phyloP scores from a whole-genome alignment of 2,888 invertebrate genomes.

The Autographa gamma region DNA sequence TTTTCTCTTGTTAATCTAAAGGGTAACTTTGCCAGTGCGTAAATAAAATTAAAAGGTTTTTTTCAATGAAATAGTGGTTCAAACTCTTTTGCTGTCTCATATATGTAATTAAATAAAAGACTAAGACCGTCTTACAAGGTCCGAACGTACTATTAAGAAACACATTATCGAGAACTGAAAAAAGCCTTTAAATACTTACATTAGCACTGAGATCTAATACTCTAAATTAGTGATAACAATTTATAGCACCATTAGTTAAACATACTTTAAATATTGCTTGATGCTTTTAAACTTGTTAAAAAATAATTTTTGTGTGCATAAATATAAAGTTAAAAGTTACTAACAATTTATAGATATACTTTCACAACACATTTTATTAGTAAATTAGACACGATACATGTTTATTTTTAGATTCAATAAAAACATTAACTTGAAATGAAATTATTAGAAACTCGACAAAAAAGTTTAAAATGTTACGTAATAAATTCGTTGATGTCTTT shows the following conservation, averaged over 20 bases:
- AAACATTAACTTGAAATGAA: no score
- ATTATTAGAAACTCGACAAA: no score
- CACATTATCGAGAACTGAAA: neutral
- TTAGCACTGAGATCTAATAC: no score
- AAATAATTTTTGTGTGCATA: neutral
- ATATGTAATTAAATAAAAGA: constrained; percentile 26
- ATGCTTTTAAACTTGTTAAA: neutral
- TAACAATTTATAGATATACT: neutral
- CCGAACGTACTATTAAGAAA: neutral
- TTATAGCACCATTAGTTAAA: neutral
- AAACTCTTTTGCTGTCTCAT: constrained; percentile 23
- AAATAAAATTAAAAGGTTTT: constrained; percentile 35
- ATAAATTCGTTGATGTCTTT: constrained; percentile 76
- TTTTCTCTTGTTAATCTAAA: constrained; percentile 14
- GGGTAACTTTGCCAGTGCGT: constrained; percentile 11
- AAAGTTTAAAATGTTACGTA: neutral
- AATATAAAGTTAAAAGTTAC: no score
- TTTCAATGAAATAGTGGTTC: constrained; percentile 28
- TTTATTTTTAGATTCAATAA: no score
- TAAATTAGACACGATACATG: neutral
- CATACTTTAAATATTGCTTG: no score
- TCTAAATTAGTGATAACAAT: neutral
- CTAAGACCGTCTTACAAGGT: neutral
- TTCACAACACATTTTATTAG: neutral
- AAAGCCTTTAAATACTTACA: neutral